Percentiles rank a stretch among this genome's conserved stretches.
These are phyloP conservation scores for Ostrea denselamellosa DNA, from an alignment of 1,140 invertebrate species.

Conservation along the genomic window DNA sequence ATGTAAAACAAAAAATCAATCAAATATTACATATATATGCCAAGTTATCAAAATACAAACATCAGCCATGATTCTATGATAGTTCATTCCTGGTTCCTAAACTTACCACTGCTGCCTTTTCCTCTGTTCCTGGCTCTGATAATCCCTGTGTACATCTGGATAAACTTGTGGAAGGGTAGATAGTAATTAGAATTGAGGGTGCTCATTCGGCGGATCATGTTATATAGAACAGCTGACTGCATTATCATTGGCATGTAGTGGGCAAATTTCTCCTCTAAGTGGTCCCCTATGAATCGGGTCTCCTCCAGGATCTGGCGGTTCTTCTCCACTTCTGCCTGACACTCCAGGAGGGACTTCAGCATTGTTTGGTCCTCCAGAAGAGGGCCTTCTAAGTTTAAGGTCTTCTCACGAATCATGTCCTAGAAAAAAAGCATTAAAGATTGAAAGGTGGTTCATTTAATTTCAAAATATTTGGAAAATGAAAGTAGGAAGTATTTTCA, in stretches of 20 bases:
- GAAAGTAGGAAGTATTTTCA: too few relatives aligned
- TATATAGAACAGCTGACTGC: constrained; percentile 74
- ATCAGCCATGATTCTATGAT: too few relatives aligned
- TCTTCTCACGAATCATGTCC: constrained; percentile 76
- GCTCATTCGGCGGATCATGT: constrained; percentile 69
- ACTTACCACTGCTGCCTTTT: constrained; percentile 74
- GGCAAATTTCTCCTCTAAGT: constrained; percentile 74
- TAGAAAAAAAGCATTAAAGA: constrained; percentile 46
- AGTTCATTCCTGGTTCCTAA: too few relatives aligned
- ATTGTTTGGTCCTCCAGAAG: constrained; percentile 76
- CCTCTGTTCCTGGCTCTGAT: constrained; percentile 71
- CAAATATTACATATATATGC: too few relatives aligned
- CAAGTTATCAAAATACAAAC: too few relatives aligned
- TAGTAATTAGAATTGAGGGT: constrained; percentile 73
- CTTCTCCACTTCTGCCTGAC: constrained; percentile 72
- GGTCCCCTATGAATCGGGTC: constrained; percentile 73
- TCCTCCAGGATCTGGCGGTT: constrained; percentile 74
- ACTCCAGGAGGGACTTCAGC: constrained; percentile 72
- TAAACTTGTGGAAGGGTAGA: constrained; percentile 74
- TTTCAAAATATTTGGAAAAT: too few relatives aligned
- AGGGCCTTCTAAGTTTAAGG: constrained; percentile 71
- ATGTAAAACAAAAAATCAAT: too few relatives aligned
- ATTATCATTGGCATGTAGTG: constrained; percentile 74
- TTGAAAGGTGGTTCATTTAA: too few relatives aligned
- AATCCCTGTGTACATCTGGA: constrained; percentile 69